A percentile compares a stretch with the other conserved stretches of the same genome.
phyloP scores from a whole-genome alignment of 2,113 vertebrate genomes.

The Neofelis nebulosa region DNA sequence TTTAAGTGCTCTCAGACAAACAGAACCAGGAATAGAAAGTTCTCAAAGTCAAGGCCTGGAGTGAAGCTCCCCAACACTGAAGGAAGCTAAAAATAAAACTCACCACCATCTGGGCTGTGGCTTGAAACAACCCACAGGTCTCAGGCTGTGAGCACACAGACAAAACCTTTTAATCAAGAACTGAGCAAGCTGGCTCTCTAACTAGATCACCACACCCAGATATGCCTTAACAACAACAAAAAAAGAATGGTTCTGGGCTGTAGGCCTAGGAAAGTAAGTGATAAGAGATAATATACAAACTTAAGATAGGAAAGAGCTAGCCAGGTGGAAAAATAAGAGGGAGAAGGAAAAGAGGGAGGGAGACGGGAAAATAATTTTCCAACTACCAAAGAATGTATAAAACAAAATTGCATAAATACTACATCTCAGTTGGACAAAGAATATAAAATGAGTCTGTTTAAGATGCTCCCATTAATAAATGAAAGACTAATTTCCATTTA shows the following conservation, averaged over 20 bases:
- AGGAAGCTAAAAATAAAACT: conserved; percentile 10
- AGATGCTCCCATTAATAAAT: neutral
- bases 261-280: neutral
- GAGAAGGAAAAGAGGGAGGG: neutral
- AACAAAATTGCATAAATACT: neutral
- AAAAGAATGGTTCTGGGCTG: neutral
- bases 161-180: neutral
- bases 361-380: neutral
- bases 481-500: neutral
- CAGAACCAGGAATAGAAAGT: neutral
- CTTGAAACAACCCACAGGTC: neutral
- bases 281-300: neutral
- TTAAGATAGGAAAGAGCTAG: neutral
- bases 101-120: neutral
- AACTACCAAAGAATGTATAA: neutral
- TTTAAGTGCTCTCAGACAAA: neutral
- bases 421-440: neutral
- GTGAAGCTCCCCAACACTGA: neutral
- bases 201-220: neutral
- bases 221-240: neutral
- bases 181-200: neutral
- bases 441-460: neutral
- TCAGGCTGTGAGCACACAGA: neutral
- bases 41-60: neutral
- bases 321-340: neutral